Evolutionary conservation across 2,113 vertebrate species (phyloP).

Genomic region (Fulica atra): DNA sequence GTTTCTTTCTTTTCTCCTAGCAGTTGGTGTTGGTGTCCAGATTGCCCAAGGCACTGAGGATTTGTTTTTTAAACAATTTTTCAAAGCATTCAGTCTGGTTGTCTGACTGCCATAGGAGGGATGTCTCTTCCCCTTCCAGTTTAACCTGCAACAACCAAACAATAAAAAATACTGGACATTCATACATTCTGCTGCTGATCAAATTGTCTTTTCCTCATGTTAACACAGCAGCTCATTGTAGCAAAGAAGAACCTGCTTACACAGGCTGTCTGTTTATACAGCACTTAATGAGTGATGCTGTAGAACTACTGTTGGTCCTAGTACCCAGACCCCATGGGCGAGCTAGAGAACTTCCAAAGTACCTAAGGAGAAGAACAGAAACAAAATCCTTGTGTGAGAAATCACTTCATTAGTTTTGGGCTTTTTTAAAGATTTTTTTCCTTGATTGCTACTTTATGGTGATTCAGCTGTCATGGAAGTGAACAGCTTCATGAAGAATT

Average conservation of each 20-base stretch:
- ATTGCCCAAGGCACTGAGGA: slow-evolving; percentile 12
- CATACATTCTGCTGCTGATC: not conserved
- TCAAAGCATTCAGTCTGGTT: slow-evolving; percentile 22
- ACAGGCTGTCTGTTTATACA: not conserved
- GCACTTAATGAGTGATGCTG: not conserved
- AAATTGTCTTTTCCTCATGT: not conserved
- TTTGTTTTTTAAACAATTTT: slow-evolving; percentile 5
- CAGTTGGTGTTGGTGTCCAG: not conserved
- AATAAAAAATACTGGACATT: not conserved
- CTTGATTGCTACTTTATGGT: not conserved
- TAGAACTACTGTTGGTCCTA: not conserved
- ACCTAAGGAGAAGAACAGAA: not conserved
- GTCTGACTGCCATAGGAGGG: not conserved
- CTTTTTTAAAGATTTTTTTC: not conserved
- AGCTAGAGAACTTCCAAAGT: not conserved
- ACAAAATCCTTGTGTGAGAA: not conserved
- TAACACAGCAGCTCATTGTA: not conserved
- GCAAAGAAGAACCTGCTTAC: not conserved
- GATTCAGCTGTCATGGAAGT: not conserved
- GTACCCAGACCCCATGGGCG: not conserved
- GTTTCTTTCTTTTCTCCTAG: slow-evolving; percentile 20
- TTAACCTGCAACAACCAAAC: not conserved
- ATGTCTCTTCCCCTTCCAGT: not conserved
- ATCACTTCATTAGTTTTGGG: not conserved
- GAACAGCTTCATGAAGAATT: not conserved